These are phyloP conservation scores for Junonia oenone DNA, from an alignment of 2,888 invertebrate species.

Conservation along the genomic window DNA sequence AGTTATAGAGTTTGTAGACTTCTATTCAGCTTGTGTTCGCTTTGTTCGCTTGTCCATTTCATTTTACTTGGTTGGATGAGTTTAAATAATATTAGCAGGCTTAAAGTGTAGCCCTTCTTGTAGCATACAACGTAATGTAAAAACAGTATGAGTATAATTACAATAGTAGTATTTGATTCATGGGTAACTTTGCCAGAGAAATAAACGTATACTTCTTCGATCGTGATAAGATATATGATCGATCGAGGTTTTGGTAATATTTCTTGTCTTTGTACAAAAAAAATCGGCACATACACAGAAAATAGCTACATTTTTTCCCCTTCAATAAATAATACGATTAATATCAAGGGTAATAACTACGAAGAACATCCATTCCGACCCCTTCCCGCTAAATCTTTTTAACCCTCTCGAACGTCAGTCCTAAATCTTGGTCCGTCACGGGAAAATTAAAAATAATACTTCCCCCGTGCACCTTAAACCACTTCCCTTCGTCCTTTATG, in stretches of 20 bases:
- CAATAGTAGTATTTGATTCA: too few relatives aligned
- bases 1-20: constrained; percentile 6
- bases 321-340: constrained; percentile 55
- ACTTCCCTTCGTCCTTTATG: constrained; percentile 53
- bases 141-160: too few relatives aligned
- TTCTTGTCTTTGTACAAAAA: background rate
- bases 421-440: constrained; percentile 57
- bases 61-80: background rate
- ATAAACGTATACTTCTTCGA: too few relatives aligned
- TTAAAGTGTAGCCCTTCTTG: too few relatives aligned
- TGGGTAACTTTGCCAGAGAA: too few relatives aligned
- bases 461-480: constrained; percentile 51
- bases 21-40: constrained; percentile 11
- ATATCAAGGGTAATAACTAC: constrained; percentile 56
- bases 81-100: background rate
- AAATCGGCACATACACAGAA: constrained; percentile 6
- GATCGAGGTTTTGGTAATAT: too few relatives aligned
- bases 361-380: constrained; percentile 51
- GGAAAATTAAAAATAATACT: constrained; percentile 71
- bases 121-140: too few relatives aligned
- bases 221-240: too few relatives aligned
- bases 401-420: constrained; percentile 50
- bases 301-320: constrained; percentile 25
- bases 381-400: constrained; percentile 52
- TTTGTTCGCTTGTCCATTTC: constrained; percentile 12